Base-by-base conservation (phyloP, 2,888 invertebrate species). In the Danaus chrysippus region DNA sequence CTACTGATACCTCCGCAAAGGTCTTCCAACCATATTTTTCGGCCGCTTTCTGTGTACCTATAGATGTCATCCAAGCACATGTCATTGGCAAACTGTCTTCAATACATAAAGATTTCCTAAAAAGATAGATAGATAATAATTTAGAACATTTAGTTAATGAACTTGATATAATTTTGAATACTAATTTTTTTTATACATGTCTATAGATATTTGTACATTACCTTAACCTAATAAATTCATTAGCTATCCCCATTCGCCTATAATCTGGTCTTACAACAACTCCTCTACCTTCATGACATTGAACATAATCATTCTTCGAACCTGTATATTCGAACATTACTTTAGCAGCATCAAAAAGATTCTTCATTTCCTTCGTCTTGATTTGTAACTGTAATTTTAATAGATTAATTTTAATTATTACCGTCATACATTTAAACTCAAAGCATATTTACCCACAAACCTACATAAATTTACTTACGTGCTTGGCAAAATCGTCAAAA, bases 51-150 rank as follows among this genome's bases (percentile, higher is more conserved):
- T 77, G 79, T 0, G 75, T 70, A 3, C 73, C 75, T 10, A 64
- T 57, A 9, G 75, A 67, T 5, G 73, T 73, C 71, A 75, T 71
- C 73, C 76, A 76, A 0, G 74, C 76, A 46, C 69, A 71, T 0
- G 76, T 73, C 62, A 78, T 61, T 0, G 76, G 72, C 2, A 82
- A 66, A 34, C 70, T 70, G 2, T 76, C 58, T 11, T 75, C 76
- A 41, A 73, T 73, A 56, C 79, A 78, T 15, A 78, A 57, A 3
- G 70, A n/a, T 3, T 73, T 68, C 59, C 82, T 81, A 71, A 11
- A 71, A 71, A 61, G 8, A 41, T n/a, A n/a, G n/a, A n/a, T n/a
- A n/a, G n/a, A n/a, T n/a, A 10, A 17, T 17, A 2, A 49, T 17
- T 17, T 9, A 17, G 15, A 17, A 10, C 2, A 49, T 10, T 17